Percentiles rank a stretch among this genome's conserved stretches.
Conservation (phyloP, 2,797 vertebrate genomes). For the Psittacula derbiana region DNA sequence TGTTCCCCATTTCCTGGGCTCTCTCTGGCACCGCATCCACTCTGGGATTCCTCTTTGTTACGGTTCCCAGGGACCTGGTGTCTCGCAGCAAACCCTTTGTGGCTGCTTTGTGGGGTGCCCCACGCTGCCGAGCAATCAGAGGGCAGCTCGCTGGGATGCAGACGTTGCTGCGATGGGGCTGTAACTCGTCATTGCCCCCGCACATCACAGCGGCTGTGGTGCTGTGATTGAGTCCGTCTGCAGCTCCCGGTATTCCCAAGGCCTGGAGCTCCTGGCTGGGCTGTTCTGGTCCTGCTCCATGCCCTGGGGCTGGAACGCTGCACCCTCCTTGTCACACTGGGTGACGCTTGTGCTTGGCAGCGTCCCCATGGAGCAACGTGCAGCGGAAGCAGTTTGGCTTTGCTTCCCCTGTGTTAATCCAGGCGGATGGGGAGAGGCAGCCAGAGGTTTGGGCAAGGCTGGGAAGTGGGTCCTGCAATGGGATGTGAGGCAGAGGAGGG, state of each 20-base stretch:
- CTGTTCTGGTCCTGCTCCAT: neutral
- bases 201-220: neutral
- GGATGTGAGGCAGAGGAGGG: neutral
- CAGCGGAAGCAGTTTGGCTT: neutral
- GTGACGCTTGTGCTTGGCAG: neutral
- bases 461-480: neutral
- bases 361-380: fast-evolving
- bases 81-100: neutral
- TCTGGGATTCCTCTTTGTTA: neutral
- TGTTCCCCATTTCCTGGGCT: constrained; percentile 39
- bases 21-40: neutral
- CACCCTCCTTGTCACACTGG: neutral
- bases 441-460: neutral
- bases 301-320: fast-evolving
- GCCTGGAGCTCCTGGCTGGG: neutral
- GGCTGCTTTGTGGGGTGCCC: neutral
- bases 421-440: neutral
- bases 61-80: neutral
- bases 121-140: neutral
- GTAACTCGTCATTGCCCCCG: neutral
- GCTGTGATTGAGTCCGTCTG: fast-evolving
- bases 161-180: fast-evolving
- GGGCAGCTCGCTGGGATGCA: fast-evolving
- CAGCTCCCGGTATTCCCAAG: neutral
- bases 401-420: fast-evolving